These are phyloP conservation scores for Rousettus madagascariensis DNA, from an alignment of 2,797 vertebrate species.

Conservation along the genomic window DNA sequence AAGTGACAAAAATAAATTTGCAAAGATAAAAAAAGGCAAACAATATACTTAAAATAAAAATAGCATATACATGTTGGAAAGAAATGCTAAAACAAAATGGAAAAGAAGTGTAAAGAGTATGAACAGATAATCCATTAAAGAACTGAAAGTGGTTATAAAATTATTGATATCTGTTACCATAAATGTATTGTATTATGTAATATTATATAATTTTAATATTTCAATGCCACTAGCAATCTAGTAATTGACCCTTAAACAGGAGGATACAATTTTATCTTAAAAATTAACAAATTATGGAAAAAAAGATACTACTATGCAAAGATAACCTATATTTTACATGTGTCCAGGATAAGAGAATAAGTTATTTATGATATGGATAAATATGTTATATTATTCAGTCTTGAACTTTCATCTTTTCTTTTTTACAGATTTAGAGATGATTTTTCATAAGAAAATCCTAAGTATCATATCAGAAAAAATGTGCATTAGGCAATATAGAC, in stretches of 20 bases:
- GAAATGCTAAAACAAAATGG: neutral
- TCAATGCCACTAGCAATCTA: neutral
- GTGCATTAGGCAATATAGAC: neutral
- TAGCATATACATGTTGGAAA: slow-evolving; percentile 2
- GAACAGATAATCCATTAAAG: neutral
- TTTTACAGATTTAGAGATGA: neutral
- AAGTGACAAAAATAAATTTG: slow-evolving; percentile 5
- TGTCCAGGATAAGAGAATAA: neutral
- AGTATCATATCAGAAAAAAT: slow-evolving; percentile 27
- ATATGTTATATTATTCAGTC: neutral
- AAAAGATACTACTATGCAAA: neutral
- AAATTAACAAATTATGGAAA: slow-evolving; percentile 1
- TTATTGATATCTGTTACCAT: neutral
- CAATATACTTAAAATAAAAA: neutral
- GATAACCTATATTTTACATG: neutral
- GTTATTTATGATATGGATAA: neutral
- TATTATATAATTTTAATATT: neutral
- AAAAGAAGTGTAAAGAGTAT: neutral
- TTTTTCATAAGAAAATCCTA: neutral
- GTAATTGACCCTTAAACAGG: slow-evolving; percentile 18
- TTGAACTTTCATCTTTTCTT: neutral
- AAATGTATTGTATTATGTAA: neutral
- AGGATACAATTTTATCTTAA: neutral
- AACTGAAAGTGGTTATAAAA: neutral
- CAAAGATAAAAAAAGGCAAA: slow-evolving; percentile 15